phyloP scores from a whole-genome alignment of 2,113 vertebrate species.

The Prunella fulvescens region DNA sequence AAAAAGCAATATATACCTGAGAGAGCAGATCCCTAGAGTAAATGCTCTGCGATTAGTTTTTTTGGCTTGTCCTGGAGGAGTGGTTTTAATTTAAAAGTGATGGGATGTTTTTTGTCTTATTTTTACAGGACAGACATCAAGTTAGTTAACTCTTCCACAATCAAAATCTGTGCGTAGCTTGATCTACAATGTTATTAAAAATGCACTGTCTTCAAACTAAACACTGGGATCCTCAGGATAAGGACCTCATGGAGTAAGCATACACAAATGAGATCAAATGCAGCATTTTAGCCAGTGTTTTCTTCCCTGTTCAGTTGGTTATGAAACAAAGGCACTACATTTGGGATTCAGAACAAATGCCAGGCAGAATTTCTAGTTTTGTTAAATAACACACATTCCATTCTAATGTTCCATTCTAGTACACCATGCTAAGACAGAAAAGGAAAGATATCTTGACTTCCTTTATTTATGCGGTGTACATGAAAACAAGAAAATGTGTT shows the following conservation, averaged over 20 bases:
- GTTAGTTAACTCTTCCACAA: neutral
- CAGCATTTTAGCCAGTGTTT: neutral
- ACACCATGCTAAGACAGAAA: neutral
- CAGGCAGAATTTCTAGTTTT: neutral
- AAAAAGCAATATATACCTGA: neutral
- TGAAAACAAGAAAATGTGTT: slow-evolving; percentile 29
- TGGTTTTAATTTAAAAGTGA: neutral
- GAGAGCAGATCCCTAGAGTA: neutral
- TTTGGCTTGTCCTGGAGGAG: neutral
- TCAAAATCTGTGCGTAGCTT: neutral
- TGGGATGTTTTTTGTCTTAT: neutral
- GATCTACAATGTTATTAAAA: neutral
- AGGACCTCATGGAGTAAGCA: neutral
- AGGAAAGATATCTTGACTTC: neutral
- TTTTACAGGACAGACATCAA: neutral
- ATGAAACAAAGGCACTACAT: neutral
- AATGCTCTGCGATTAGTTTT: neutral
- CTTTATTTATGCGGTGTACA: neutral
- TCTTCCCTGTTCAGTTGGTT: neutral
- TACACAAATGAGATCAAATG: neutral
- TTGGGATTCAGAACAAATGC: neutral
- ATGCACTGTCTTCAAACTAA: neutral
- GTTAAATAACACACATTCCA: neutral
- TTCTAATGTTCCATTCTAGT: neutral
- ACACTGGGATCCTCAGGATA: neutral